These are phyloP conservation scores for Microhierax caerulescens DNA, from an alignment of 2,797 vertebrate species.

Conservation along the genomic window DNA sequence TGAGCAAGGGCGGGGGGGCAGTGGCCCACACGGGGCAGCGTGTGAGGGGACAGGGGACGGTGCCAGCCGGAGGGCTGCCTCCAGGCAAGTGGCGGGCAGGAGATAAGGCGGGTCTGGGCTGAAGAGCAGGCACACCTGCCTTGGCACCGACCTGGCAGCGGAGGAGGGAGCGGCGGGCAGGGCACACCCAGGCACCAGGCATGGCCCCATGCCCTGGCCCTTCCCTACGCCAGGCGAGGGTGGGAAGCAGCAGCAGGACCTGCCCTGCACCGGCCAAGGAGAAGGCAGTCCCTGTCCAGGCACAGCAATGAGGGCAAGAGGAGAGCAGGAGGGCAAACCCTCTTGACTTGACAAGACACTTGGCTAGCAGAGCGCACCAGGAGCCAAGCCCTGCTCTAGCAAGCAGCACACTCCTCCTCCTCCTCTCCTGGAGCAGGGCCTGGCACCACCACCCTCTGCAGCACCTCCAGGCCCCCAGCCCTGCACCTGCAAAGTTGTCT, in stretches of 20 bases:
- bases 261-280: neutral
- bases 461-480: too few species aligned
- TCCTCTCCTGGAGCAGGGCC: neutral
- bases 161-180: neutral
- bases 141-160: neutral
- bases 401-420: neutral
- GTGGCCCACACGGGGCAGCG: accelerated
- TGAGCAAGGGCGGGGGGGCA: neutral
- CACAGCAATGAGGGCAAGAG: neutral
- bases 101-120: accelerated
- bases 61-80: neutral
- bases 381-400: neutral
- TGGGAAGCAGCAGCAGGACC: neutral
- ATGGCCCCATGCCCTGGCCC: accelerated
- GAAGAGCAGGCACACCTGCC: neutral
- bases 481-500: neutral
- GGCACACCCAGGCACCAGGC: accelerated
- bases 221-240: neutral
- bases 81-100: too few species aligned
- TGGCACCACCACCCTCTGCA: neutral
- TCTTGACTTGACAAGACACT: too few species aligned
- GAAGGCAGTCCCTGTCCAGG: neutral
- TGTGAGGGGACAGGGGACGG: neutral
- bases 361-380: neutral
- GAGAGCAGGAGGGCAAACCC: neutral